phyloP scores from a whole-genome alignment of 2,113 vertebrate species.

The Cricetomys ansorgei region DNA sequence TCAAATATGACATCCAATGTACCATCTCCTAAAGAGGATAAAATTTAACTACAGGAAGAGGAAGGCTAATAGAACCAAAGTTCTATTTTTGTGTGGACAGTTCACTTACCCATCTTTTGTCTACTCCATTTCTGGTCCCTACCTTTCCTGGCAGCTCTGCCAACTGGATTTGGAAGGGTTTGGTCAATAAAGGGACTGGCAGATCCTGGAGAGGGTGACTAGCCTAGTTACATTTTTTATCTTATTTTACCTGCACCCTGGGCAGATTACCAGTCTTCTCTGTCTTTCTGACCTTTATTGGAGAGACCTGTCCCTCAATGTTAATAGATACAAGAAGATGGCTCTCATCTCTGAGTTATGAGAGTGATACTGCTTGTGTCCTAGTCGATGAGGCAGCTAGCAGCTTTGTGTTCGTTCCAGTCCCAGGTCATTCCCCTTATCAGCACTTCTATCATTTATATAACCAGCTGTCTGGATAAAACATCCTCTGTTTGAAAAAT shows the following conservation, averaged over 20 bases:
- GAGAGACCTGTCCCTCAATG: background rate
- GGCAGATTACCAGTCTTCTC: background rate
- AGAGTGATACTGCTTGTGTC: background rate
- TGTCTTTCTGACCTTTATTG: background rate
- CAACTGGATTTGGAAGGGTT: background rate
- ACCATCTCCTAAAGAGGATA: background rate
- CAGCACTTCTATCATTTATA: background rate
- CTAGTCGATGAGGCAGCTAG: too few species aligned
- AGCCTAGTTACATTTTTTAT: background rate
- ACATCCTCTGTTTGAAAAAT: conserved; percentile 20
- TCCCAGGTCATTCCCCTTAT: background rate
- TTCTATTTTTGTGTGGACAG: conserved; percentile 11
- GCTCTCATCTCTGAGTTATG: background rate
- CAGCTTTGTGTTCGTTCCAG: background rate
- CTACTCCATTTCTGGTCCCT: background rate
- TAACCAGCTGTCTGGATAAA: conserved; percentile 17
- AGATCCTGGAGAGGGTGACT: background rate
- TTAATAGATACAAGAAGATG: background rate
- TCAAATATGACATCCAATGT: background rate
- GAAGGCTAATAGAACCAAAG: conserved; percentile 14
- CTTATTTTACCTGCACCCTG: background rate
- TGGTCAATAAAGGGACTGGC: background rate
- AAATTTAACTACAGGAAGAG: background rate
- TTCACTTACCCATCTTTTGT: background rate
- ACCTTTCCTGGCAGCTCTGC: background rate